Percentiles rank a stretch among this genome's conserved stretches.
Conservation (phyloP, 2,113 vertebrate genomes). For the Gnathonemus longibarbis region DNA sequence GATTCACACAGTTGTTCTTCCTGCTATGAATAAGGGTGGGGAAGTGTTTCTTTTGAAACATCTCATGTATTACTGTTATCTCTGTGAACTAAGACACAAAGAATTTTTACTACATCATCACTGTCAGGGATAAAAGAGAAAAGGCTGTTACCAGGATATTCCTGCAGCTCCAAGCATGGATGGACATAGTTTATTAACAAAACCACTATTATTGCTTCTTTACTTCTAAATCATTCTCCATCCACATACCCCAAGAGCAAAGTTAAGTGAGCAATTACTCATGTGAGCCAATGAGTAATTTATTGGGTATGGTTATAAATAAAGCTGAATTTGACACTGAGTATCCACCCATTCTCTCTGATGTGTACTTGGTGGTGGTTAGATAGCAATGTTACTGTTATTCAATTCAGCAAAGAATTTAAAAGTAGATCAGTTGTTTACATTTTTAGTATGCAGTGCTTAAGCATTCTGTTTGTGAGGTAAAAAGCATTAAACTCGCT, state of each 20-base stretch:
- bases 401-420: neutral
- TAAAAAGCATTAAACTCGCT: slow-evolving; percentile 9
- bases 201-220: neutral
- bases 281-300: neutral
- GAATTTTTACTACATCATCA: neutral
- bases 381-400: neutral
- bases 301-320: neutral
- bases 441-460: neutral
- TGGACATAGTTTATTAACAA: neutral
- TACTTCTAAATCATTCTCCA: neutral
- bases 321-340: neutral
- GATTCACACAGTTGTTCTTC: neutral
- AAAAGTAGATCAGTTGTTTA: neutral
- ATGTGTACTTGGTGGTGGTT: neutral
- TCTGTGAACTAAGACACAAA: slow-evolving; percentile 10
- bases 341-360: neutral
- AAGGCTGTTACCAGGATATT: neutral
- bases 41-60: neutral
- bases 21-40: neutral
- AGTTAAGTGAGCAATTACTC: neutral
- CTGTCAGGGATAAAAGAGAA: neutral
- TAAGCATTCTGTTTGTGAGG: neutral
- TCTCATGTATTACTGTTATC: neutral
- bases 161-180: neutral
- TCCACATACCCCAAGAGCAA: neutral